Evolutionary conservation across 2,113 vertebrate genomes (phyloP).

Genomic region (Melanerpes aurifrons): DNA sequence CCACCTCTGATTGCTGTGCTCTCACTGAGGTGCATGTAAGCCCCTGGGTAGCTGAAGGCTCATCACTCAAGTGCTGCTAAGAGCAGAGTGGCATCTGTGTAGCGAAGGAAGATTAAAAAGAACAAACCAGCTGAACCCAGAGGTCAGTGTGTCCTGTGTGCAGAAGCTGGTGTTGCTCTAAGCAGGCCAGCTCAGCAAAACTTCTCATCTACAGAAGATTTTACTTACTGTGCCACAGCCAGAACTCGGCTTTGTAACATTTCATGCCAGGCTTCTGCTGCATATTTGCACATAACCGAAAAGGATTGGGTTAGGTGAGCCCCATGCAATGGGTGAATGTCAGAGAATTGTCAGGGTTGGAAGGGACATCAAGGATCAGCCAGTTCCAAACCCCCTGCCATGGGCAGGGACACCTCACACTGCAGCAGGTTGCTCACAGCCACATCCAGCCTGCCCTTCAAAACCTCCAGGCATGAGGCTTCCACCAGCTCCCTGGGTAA

Average conservation of each 20-base stretch:
- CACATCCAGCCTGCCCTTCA: no score
- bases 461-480: no score
- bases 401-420: no score
- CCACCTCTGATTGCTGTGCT: not conserved
- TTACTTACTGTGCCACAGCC: not conserved
- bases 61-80: not conserved
- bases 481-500: no score
- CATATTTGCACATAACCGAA: not conserved
- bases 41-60: not conserved
- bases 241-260: not conserved
- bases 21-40: not conserved
- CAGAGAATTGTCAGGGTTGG: no score
- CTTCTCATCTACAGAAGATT: not conserved
- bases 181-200: not conserved
- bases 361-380: no score
- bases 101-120: not conserved
- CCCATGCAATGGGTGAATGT: not conserved
- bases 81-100: not conserved
- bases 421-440: no score
- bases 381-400: no score
- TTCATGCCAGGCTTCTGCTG: not conserved
- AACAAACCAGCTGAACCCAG: not conserved
- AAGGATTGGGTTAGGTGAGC: not conserved
- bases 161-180: not conserved
- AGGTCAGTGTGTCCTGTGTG: not conserved